Evolutionary conservation across 2,888 invertebrate species (phyloP), one percentile per base, ranked within the genome.

Genomic region (Dasysyrphus albostriatus): DNA sequence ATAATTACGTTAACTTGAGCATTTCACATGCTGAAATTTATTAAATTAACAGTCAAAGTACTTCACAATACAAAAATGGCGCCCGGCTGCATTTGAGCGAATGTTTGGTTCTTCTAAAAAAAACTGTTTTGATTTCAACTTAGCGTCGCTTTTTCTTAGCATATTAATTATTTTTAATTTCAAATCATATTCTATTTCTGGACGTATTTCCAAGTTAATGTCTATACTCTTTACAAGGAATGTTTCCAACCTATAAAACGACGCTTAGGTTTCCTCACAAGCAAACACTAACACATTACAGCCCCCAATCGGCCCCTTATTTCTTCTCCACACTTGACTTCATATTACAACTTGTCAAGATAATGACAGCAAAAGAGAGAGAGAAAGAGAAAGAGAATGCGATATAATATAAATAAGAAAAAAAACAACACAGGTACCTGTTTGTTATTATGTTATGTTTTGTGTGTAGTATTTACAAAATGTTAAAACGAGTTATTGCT

Each of bases 151-250:
- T 47, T 51, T 37, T 54, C 49, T 58, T 59, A 14, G 9, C 34
- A 56, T 56, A 39, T 39, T 39, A 14, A 5, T 19, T 19, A 47
- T 47, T 69, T 37, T 67, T 51, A 42, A 78, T 32, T 85, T 69
- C 49, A 74, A 82, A 81, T 81, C 65, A 69, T 77, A 77, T 78
- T 85, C 85, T 85, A 85, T 85, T 85, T 85, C 77, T 77, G 81
- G 73, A 77, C 63, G 77, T 70, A 63, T 84, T 85, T 85, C 69
- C 42, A 42, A 81, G 72, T 81, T 73, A 74, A 81, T 85, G 81
- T 77, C 63, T 85, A 24, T 24, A 63, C 77, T 76, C 76, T 75
- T 70, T 69, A 80, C 83, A 83, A 73, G 37, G 69, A 79, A 79
- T 61, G 24, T 75, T 75, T 47, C 51, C 61, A 75, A 74, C 29